These are phyloP conservation scores for Augiades crinisus DNA, from an alignment of 2,888 invertebrate genomes.

Conservation along the genomic window DNA sequence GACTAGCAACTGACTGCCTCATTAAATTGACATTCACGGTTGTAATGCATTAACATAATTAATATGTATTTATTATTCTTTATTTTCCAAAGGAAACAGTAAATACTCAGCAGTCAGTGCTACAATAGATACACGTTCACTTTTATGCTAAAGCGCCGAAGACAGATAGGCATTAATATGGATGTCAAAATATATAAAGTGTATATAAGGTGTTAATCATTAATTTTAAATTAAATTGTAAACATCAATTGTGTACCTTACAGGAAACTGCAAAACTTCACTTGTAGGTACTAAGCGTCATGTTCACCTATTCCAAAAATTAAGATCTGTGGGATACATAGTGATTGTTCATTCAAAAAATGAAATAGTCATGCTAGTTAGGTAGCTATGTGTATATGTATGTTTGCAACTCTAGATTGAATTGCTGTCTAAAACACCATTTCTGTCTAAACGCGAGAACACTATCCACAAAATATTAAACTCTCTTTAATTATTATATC, in stretches of 20 bases:
- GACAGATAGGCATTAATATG: background rate
- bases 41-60: background rate
- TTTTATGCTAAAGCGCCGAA: background rate
- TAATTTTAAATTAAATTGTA: too few relatives aligned
- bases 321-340: too few relatives aligned
- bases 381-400: too few relatives aligned
- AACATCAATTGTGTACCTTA: too few relatives aligned
- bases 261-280: too few relatives aligned
- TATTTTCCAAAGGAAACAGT: background rate
- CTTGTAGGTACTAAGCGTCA: too few relatives aligned
- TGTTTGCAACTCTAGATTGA: too few relatives aligned
- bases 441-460: background rate
- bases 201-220: too few relatives aligned
- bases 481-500: background rate
- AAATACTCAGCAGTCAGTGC: background rate
- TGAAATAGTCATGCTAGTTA: too few relatives aligned
- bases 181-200: background rate
- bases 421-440: background rate
- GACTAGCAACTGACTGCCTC: conserved; percentile 51
- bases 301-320: too few relatives aligned
- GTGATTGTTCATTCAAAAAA: too few relatives aligned
- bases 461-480: background rate
- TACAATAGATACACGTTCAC: conserved; percentile 5
- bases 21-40: conserved; percentile 17
- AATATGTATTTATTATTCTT: background rate